Percentiles rank a stretch among this genome's conserved stretches.
phyloP scores from a whole-genome alignment of 64 coral and sea anemone genomes.

The Pocillopora damicornis region DNA sequence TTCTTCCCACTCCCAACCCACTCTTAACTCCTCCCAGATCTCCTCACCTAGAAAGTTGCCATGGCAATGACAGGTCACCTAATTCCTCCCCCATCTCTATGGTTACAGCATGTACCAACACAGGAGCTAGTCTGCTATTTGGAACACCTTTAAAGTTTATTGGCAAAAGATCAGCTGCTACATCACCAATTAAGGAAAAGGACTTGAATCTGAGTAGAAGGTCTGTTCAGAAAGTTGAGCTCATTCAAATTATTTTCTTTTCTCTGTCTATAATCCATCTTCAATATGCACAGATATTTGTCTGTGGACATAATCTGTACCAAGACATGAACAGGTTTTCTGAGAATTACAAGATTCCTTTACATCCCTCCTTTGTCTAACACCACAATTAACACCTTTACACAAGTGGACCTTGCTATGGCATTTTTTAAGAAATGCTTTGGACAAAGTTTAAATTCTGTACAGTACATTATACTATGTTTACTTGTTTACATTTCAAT shows the following conservation, averaged over 20 bases:
- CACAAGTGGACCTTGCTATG: no score
- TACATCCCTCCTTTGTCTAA: no score
- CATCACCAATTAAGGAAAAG: constrained; percentile 67
- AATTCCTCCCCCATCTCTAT: constrained; percentile 5
- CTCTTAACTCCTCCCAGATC: neutral
- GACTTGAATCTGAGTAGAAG: neutral
- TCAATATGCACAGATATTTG: no score
- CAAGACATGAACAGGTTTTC: no score
- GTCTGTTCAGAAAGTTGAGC: neutral
- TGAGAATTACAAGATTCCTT: no score
- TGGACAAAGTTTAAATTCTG: no score
- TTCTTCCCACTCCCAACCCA: constrained; percentile 37
- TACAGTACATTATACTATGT: neutral
- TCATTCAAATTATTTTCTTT: no score
- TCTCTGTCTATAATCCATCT: no score
- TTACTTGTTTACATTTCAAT: neutral
- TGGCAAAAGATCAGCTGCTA: constrained; percentile 64
- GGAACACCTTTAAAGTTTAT: constrained; percentile 39
- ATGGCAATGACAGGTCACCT: neutral
- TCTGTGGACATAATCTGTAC: no score
- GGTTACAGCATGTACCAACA: constrained; percentile 77
- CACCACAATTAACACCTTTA: no score
- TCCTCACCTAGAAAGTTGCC: neutral
- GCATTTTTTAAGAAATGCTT: no score
- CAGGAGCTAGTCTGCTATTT: constrained; percentile 73